Base-by-base conservation (phyloP, 2,797 vertebrate genomes). In the Epinephelus coioides region DNA sequence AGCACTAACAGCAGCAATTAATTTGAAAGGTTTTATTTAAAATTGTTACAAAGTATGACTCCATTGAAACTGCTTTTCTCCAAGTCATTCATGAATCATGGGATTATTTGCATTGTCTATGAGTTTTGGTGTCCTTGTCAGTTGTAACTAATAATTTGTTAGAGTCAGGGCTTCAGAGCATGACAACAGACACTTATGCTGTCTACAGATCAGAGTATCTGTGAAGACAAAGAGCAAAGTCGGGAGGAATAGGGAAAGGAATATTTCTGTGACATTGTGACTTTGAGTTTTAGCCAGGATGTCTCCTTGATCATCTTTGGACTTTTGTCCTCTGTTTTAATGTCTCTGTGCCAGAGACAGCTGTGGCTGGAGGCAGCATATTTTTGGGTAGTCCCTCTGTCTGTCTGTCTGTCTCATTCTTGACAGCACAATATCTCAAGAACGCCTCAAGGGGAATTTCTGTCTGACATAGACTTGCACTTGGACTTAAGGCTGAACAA, bases 161-260 rank as follows among this genome's bases (percentile, higher is more conserved):
- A 30, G 34, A 69, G 47, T 70, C 15, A 18, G 70, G 43, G 66
- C 46, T 44, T 23, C 23, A 44, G 5, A 69, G 63, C 15, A 12
- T 65, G 81, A 72, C 69, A 76, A 19, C 73, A 40, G 21, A 2
- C 43, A 40, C 40, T 63, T 66, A 17, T 4, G 14, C 47, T 59
- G 64, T 80, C 27, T 65, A 54, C 51, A 71, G 44, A 80, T 76
- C 46, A 27, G 50, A 51, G 23, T 18, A 21, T 73, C 53, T 60
- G 62, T 44, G 65, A 59, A 68, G 75, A 63, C 55, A 46, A 75
- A 40, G 55, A 80, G 68, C 47, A 56, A 72, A 76, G 63, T 82
- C 30, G 14, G 27, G 27, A 30, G 27, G 27, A 30, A 30, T 30
- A 30, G 27, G 27, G 5, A 6, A 30, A 57, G 47, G 70, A 9